phyloP scores from a whole-genome alignment of 1,140 invertebrate species.

The Rhagoletis zephyria region DNA sequence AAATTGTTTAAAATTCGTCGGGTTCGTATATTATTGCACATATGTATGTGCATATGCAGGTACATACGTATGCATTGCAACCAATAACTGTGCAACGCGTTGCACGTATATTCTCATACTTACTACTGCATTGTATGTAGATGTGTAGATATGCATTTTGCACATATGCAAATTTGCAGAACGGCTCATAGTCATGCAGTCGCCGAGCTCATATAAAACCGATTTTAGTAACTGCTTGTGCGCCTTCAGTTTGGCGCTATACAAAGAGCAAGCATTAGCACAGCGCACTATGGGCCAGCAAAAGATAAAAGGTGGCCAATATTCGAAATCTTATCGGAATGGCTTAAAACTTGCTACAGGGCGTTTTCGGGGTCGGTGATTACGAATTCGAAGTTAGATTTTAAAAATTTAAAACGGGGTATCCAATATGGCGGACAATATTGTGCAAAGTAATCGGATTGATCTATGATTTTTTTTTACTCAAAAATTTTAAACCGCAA shows the following conservation, averaged over 20 bases:
- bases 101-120: background rate
- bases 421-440: no score
- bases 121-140: background rate
- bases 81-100: background rate
- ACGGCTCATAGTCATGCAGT: constrained; percentile 43
- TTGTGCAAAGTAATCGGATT: no score
- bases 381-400: no score
- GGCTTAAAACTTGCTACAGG: background rate
- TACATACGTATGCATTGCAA: background rate
- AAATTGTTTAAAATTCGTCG: constrained; percentile 44
- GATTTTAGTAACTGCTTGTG: constrained; percentile 45
- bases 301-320: no score
- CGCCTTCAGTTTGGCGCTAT: background rate
- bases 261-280: constrained; percentile 32
- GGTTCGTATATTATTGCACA: constrained; percentile 11
- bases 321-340: background rate
- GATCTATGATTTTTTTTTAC: no score
- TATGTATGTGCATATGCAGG: background rate
- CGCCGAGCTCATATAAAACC: constrained; percentile 48
- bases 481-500: no score
- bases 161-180: constrained; percentile 40
- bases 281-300: background rate
- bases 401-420: no score
- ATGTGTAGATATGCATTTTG: background rate
- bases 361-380: no score